Evolutionary conservation across 2,113 vertebrate species (phyloP), one percentile per base, ranked within the genome.

Genomic region (Verasper variegatus): DNA sequence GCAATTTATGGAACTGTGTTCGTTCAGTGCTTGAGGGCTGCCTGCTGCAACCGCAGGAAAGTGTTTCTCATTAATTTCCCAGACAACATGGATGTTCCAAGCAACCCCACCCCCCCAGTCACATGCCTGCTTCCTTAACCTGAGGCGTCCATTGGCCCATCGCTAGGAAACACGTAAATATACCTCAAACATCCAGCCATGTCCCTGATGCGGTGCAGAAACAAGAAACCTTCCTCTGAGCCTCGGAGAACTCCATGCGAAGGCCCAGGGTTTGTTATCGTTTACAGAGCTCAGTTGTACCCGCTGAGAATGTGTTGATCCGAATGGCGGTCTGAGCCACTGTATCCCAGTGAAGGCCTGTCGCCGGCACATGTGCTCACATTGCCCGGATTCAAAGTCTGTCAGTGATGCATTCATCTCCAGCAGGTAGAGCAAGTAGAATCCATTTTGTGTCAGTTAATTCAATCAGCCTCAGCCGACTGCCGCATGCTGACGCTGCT

Each of bases 391-490:
- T 80, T 89, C 54, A 71, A 80, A 81, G 80, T 66, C 56, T 82
- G 68, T 63, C 12, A 68, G 62, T 55, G 78, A 81, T 75, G 86
- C 78, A 76, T 83, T 87, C 72, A 81, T 85, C 65, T 86, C 77
- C 78, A 65, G 81, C 69, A 86, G 75, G 72, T 82, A 80, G 68
- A 83, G 83, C 78, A 68, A 72, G 78, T 57, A 79, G 54, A 90
- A 78, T 78, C 79, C 77, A 81, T 81, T 90, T 85, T 66, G 76
- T 85, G 68, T 74, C 71, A 68, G 61, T 84, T 88, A 86, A 90
- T 89, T 91, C 80, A 85, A 83, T 92, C 82, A 70, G 74, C 78
- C 59, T 82, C 83, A 83, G 81, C 71, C 88, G 88, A 88, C 78
- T 79, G 71, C 76, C 40, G 54, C 79, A 70, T 59, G 78, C 68